phyloP scores from a whole-genome alignment of 2,113 vertebrate genomes.

The Colinus virginianus region DNA sequence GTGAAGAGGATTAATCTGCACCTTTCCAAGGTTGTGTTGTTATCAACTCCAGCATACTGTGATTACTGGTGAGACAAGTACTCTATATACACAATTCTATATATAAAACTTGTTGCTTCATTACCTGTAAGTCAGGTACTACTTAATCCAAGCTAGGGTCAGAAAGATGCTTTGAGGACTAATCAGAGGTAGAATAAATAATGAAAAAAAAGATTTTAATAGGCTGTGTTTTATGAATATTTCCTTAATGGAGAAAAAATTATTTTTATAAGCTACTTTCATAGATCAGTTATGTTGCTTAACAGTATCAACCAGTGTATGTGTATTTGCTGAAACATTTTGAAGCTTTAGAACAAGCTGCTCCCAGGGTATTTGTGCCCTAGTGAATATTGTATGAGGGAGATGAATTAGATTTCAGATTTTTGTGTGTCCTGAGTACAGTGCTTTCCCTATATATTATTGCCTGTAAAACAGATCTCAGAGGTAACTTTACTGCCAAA shows the following conservation, averaged over 20 bases:
- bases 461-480: conserved; percentile 36
- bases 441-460: not conserved
- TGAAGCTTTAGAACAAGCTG: conserved; percentile 28
- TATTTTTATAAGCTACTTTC: conserved; percentile 16
- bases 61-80: not conserved
- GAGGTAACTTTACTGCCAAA: conserved; percentile 58
- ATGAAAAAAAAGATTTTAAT: not conserved
- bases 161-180: not conserved
- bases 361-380: not conserved
- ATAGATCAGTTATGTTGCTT: conserved; percentile 7
- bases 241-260: not conserved
- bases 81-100: not conserved
- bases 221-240: not conserved
- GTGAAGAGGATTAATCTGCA: not conserved
- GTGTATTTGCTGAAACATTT: conserved; percentile 18
- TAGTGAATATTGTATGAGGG: conserved; percentile 1
- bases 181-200: not conserved
- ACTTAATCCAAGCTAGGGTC: not conserved
- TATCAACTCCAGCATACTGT: not conserved
- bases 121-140: not conserved
- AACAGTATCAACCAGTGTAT: not conserved
- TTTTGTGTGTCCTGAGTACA: not conserved
- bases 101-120: not conserved
- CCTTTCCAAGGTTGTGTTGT: not conserved
- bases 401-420: not conserved